These are phyloP conservation scores for Loriculus beryllinus DNA, from an alignment of 2,797 vertebrate species.

Conservation along the genomic window DNA sequence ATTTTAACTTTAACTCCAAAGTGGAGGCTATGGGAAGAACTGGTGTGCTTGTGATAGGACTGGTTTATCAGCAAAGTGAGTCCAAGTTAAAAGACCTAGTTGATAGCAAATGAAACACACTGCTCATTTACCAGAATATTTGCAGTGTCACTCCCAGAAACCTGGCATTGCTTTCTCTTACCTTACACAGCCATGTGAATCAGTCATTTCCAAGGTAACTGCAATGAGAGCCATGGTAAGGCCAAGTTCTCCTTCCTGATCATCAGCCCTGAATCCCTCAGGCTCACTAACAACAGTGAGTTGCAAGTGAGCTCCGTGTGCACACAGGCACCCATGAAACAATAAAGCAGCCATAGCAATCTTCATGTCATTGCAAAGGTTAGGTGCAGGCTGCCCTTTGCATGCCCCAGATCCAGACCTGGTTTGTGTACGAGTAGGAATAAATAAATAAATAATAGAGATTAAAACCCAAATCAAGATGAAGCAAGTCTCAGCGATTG, in stretches of 20 bases:
- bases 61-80: not conserved
- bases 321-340: not conserved
- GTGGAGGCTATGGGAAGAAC: not conserved
- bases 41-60: not conserved
- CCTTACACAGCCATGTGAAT: not conserved
- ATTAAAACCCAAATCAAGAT: not conserved
- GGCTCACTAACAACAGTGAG: not conserved
- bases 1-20: not conserved
- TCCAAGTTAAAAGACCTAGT: not conserved
- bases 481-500: not conserved
- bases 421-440: rapidly evolving
- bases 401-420: not conserved
- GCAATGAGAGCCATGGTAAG: not conserved
- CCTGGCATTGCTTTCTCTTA: not conserved
- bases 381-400: not conserved
- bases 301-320: not conserved
- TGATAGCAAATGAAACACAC: not conserved
- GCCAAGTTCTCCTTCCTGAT: not conserved
- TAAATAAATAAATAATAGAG: not conserved
- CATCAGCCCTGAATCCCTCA: not conserved
- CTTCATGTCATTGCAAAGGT: not conserved
- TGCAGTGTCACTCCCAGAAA: not conserved
- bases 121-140: not conserved
- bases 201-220: not conserved
- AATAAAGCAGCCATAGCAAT: not conserved